Percentiles rank a stretch among this genome's conserved stretches.
Conservation (phyloP, 2,113 vertebrate genomes). For the Boleophthalmus pectinirostris region DNA sequence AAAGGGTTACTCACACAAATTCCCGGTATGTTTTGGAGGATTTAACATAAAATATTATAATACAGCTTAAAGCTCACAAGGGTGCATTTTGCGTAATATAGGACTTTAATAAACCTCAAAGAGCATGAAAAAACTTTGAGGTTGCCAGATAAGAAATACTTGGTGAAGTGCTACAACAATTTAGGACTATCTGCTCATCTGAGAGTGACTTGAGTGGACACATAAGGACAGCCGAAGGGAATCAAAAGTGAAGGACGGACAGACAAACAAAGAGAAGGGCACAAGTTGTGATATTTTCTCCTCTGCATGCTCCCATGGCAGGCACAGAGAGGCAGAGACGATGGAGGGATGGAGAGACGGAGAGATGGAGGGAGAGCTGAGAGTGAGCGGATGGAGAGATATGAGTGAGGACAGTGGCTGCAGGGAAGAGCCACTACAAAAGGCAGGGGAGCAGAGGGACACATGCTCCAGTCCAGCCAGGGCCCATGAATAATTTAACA, state of each 20-base stretch:
- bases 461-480: not conserved
- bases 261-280: slow-evolving; percentile 20
- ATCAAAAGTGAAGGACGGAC: slow-evolving; percentile 36
- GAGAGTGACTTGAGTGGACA: not conserved
- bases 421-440: slow-evolving; percentile 41
- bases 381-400: slow-evolving; percentile 9
- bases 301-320: slow-evolving; percentile 20
- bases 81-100: too few relatives aligned
- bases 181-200: not conserved
- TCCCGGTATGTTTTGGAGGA: too few relatives aligned
- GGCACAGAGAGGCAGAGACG: slow-evolving; percentile 12
- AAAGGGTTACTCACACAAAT: too few relatives aligned
- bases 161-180: not conserved
- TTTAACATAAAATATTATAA: too few relatives aligned
- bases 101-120: not conserved
- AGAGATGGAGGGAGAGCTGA: slow-evolving; percentile 12
- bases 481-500: not conserved
- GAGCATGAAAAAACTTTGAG: not conserved
- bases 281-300: slow-evolving; percentile 25
- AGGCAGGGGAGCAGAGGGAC: slow-evolving; percentile 22
- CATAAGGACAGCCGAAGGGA: slow-evolving; percentile 11
- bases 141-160: not conserved
- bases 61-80: too few relatives aligned
- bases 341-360: slow-evolving; percentile 11
- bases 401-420: slow-evolving; percentile 31